A percentile compares a stretch with the other conserved stretches of the same genome.
phyloP scores from a whole-genome alignment of 2,113 vertebrate genomes.

The Caretta caretta region DNA sequence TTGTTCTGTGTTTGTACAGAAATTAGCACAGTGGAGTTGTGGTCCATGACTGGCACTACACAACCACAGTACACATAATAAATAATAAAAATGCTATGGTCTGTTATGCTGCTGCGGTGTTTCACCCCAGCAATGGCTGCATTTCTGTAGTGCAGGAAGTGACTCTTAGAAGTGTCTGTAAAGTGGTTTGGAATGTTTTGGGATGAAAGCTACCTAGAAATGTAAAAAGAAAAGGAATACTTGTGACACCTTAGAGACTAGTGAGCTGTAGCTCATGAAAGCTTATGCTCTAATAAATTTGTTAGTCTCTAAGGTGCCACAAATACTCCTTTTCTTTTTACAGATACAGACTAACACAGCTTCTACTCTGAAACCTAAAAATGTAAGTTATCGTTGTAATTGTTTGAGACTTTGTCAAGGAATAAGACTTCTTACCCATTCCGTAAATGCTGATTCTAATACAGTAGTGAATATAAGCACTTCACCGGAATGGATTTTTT shows the following conservation, averaged over 20 bases:
- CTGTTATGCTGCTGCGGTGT: not conserved
- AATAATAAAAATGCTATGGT: not conserved
- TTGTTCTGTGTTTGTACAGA: not conserved
- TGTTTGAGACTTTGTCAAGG: not conserved
- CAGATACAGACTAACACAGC: no score
- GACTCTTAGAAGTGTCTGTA: not conserved
- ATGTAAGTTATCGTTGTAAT: not conserved
- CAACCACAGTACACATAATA: not conserved
- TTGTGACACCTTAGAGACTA: no score
- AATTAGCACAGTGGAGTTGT: not conserved
- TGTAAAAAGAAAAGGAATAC: no score
- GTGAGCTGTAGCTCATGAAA: no score
- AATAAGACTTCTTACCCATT: not conserved
- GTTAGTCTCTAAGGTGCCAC: no score
- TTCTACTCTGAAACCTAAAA: no score
- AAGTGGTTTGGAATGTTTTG: not conserved
- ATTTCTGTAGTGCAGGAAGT: not conserved
- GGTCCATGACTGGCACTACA: not conserved
- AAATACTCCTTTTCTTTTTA: no score
- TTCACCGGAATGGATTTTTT: not conserved
- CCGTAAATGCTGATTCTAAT: not conserved
- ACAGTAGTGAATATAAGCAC: not conserved
- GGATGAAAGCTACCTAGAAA: not conserved
- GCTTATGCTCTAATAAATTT: no score
- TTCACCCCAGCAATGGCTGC: not conserved